A percentile compares a stretch with the other conserved stretches of the same genome.
These are phyloP conservation scores for Cylindroiulus punctatus DNA, from an alignment of 2,888 invertebrate genomes.

Conservation along the genomic window DNA sequence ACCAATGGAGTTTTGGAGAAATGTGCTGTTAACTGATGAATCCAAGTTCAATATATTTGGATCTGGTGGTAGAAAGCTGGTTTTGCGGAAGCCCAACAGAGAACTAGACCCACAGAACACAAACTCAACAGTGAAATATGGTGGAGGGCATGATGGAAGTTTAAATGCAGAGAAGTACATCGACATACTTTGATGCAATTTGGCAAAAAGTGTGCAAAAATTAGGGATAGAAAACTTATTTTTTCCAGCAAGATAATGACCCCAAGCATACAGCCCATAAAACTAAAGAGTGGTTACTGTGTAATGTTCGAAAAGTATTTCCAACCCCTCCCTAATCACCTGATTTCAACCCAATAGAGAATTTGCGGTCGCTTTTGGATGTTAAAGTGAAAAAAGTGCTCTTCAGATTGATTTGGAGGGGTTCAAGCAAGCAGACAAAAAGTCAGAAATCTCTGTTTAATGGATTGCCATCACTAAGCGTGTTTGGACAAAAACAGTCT, in stretches of 20 bases:
- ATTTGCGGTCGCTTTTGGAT: conserved; percentile 56
- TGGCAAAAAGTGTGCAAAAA: conserved; percentile 20
- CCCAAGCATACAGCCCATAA: conserved; percentile 53
- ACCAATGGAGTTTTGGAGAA: conserved; percentile 48
- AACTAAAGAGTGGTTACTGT: conserved; percentile 54
- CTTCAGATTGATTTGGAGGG: too few relatives aligned
- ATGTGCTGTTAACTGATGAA: conserved; percentile 49
- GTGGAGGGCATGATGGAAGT: conserved; percentile 46
- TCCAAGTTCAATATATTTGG: conserved; percentile 51
- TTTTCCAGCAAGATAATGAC: conserved; percentile 36
- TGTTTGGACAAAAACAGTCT: too few relatives aligned
- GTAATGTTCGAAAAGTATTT: conserved; percentile 55
- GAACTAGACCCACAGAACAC: conserved; percentile 26
- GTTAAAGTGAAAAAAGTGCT: conserved; percentile 15
- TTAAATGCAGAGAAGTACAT: conserved; percentile 40
- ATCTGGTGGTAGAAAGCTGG: conserved; percentile 49
- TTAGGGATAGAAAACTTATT: conserved; percentile 40
- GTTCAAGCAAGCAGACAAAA: too few relatives aligned
- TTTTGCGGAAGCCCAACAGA: conserved; percentile 6
- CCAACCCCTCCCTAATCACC: conserved; percentile 55
- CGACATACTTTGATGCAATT: conserved; percentile 31
- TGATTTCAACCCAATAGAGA: conserved; percentile 58
- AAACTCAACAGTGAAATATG: conserved; percentile 40
- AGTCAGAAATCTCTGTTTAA: too few relatives aligned
- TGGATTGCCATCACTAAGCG: too few relatives aligned